A percentile compares a stretch with the other conserved stretches of the same genome.
These are phyloP conservation scores for Leptopterna dolabrata DNA, from an alignment of 2,888 invertebrate species.

Conservation along the genomic window DNA sequence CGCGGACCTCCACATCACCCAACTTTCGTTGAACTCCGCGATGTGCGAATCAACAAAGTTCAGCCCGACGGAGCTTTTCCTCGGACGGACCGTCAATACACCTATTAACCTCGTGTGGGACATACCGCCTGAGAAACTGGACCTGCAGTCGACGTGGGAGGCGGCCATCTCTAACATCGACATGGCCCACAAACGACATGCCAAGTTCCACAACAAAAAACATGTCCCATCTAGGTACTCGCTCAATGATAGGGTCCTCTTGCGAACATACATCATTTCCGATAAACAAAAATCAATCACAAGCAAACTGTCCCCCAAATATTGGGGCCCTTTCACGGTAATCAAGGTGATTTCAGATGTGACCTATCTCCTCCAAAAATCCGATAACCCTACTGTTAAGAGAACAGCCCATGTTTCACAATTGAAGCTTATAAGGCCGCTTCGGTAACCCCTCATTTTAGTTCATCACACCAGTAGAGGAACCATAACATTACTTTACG, in stretches of 20 bases:
- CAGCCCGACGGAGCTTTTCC: too few relatives aligned
- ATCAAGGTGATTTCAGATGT: too few relatives aligned
- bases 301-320: background rate
- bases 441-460: too few relatives aligned
- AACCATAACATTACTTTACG: background rate
- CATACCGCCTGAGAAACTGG: background rate
- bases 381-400: too few relatives aligned
- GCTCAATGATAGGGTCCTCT: background rate
- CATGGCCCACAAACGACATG: too few relatives aligned
- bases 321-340: too few relatives aligned
- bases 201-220: too few relatives aligned
- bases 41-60: conserved; percentile 17
- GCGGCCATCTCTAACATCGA: too few relatives aligned
- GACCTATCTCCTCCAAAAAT: too few relatives aligned
- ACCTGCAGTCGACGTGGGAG: background rate
- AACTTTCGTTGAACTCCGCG: too few relatives aligned
- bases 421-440: background rate
- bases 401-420: conserved; percentile 34
- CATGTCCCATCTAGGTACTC: background rate
- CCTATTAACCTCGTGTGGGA: conserved; percentile 33
- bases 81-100: conserved; percentile 16
- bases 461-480: too few relatives aligned
- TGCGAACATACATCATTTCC: conserved; percentile 35
- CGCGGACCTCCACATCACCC: too few relatives aligned
- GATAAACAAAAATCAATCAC: conserved; percentile 12